Conservation (phyloP, 1,140 invertebrate species). For the Drosophila lini region DNA sequence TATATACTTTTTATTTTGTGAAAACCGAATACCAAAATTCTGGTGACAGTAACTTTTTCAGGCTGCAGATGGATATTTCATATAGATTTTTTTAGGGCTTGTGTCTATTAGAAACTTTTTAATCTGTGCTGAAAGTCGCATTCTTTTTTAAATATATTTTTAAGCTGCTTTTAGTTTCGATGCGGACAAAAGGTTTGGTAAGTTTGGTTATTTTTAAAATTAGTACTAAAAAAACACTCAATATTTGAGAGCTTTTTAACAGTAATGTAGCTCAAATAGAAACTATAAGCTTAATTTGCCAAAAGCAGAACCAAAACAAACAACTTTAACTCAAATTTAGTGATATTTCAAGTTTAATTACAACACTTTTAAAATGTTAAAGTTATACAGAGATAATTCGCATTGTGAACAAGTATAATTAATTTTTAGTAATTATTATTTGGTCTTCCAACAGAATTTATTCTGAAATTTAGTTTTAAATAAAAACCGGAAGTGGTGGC, state of each 20-base stretch:
- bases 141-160: not conserved
- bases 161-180: not conserved
- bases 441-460: not conserved
- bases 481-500: slow-evolving; percentile 12
- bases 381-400: too few relatives aligned
- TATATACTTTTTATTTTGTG: not conserved
- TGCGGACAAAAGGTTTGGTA: not conserved
- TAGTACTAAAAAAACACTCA: not conserved
- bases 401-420: too few relatives aligned
- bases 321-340: too few relatives aligned
- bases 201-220: not conserved
- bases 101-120: not conserved
- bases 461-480: not conserved
- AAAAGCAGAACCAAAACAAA: too few relatives aligned
- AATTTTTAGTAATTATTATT: not conserved
- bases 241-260: too few relatives aligned
- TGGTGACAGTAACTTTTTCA: not conserved
- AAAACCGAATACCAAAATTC: not conserved
- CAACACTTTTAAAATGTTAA: too few relatives aligned
- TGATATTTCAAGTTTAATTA: too few relatives aligned
- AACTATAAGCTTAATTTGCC: too few relatives aligned
- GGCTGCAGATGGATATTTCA: too few relatives aligned
- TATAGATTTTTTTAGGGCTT: too few relatives aligned
- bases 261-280: too few relatives aligned
- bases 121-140: not conserved